Base-by-base conservation (phyloP, 2,797 vertebrate genomes). In the Toxotes lorentzi region DNA sequence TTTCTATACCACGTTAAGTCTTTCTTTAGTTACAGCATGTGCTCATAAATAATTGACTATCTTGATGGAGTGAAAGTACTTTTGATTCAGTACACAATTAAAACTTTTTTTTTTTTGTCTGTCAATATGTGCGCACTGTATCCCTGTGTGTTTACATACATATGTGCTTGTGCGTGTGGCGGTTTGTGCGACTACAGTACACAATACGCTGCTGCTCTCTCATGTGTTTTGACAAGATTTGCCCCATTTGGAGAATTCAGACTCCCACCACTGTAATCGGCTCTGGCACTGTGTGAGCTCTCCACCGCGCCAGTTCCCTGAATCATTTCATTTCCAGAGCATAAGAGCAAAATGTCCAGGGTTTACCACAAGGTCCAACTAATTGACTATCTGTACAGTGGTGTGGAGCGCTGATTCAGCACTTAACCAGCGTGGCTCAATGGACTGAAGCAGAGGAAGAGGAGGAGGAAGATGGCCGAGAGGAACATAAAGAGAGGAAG, bases 191-290 rank as follows among this genome's bases (percentile, higher is more conserved):
- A 81, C 56, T 76, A 51, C 53, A 58, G 35, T 54, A 79, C 68
- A 75, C 73, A 79, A 85, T 77, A 45, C 61, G 16, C 73, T 23
- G 35, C 70, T 60, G 35, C 70, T 60, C 76, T 76, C 83, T 75
- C 23, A 13, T 71, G 47, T 73, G 71, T 88, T 87, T 84, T 65
- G 78, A 89, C 84, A 75, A 78, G 50, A 76, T 79, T 83, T 75
- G 64, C 66, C 81, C 84, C 83, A 85, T 90, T 90, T 87, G 83
- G 82, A 77, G 84, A 85, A 82, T 82, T 86, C 75, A 64, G 66
- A 76, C 69, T 87, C 83, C 70, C 78, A 74, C 82, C 68, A 63
- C 79, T 73, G 70, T 87, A 80, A 90, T 90, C 57, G 41, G 63
- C 81, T 76, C 84, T 87, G 83, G 87, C 83, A 84, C 57, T 3